Percentiles rank a stretch among this genome's conserved stretches.
These are phyloP conservation scores for Brienomyrus brachyistius DNA, from an alignment of 2,113 vertebrate genomes.

Conservation along the genomic window DNA sequence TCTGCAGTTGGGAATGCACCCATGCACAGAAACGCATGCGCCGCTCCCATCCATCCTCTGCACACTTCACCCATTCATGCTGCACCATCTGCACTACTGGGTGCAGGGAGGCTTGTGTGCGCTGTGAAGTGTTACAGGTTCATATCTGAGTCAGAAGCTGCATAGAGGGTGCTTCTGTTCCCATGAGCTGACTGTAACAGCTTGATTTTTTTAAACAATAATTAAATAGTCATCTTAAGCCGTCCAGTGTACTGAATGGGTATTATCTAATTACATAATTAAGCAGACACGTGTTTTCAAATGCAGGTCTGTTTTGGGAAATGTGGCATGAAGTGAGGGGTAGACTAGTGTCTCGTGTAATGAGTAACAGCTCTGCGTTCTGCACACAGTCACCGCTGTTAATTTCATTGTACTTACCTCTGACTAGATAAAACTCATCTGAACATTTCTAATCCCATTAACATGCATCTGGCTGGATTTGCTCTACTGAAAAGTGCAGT, in stretches of 20 bases:
- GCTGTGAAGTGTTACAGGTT: not conserved
- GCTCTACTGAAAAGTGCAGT: not conserved
- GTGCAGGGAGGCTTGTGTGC: not conserved
- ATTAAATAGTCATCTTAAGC: not conserved
- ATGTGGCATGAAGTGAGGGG: not conserved
- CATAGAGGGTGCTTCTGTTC: not conserved
- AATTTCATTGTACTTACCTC: not conserved
- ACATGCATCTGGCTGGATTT: not conserved
- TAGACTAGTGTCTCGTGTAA: not conserved
- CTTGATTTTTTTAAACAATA: not conserved
- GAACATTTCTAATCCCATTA: not conserved
- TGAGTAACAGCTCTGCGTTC: not conserved
- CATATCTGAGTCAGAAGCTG: not conserved
- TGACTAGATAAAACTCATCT: not conserved
- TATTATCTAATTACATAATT: not conserved
- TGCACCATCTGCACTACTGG: not conserved
- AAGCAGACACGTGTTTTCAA: not conserved
- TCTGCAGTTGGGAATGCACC: not conserved
- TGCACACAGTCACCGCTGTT: not conserved
- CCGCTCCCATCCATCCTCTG: not conserved
- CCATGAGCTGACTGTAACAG: not conserved
- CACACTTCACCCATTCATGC: not conserved
- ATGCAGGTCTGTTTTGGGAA: not conserved
- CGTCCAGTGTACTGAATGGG: not conserved
- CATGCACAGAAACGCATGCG: not conserved